Percentiles rank a stretch among this genome's conserved stretches.
Evolutionary conservation across 1,140 invertebrate species (phyloP).

Genomic region (Orius insidiosus): DNA sequence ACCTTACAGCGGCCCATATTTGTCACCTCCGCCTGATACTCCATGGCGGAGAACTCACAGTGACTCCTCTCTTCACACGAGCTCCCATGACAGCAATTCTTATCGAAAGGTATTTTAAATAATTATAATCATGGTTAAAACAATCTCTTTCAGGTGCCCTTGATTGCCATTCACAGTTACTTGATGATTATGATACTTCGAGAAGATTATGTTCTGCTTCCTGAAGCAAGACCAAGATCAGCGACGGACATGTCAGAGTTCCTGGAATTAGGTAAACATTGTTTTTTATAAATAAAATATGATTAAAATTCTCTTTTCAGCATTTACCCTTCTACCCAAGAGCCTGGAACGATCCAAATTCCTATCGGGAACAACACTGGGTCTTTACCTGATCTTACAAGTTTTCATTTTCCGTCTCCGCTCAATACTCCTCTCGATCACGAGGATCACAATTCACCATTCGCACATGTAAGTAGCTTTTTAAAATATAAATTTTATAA

Average conservation of each 20-base stretch:
- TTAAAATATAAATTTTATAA: too few relatives aligned
- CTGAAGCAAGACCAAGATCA: conserved; percentile 52
- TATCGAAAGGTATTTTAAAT: conserved; percentile 1
- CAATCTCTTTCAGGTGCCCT: conserved; percentile 7
- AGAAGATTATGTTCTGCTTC: conserved; percentile 19
- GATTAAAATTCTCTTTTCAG: conserved; percentile 32
- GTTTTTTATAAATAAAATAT: too few relatives aligned
- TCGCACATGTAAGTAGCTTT: too few relatives aligned
- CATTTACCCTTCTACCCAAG: conserved; percentile 55
- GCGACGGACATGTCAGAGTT: conserved; percentile 65
- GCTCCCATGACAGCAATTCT: conserved; percentile 27
- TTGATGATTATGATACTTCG: conserved; percentile 14
- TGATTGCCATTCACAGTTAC: conserved; percentile 14
- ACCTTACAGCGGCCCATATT: conserved; percentile 59
- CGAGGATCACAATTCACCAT: conserved; percentile 48
- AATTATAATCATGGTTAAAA: background rate
- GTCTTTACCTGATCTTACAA: conserved; percentile 83
- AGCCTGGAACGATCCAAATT: conserved; percentile 45
- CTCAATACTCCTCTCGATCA: conserved; percentile 50
- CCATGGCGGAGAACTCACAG: conserved; percentile 78
- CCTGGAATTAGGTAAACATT: conserved; percentile 54
- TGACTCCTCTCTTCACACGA: conserved; percentile 85
- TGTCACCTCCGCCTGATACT: conserved; percentile 63
- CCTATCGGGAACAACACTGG: conserved; percentile 62
- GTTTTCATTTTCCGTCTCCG: conserved; percentile 71